A percentile compares a stretch with the other conserved stretches of the same genome.
These are phyloP conservation scores for Xyrauchen texanus DNA, from an alignment of 2,113 vertebrate species.

Conservation along the genomic window DNA sequence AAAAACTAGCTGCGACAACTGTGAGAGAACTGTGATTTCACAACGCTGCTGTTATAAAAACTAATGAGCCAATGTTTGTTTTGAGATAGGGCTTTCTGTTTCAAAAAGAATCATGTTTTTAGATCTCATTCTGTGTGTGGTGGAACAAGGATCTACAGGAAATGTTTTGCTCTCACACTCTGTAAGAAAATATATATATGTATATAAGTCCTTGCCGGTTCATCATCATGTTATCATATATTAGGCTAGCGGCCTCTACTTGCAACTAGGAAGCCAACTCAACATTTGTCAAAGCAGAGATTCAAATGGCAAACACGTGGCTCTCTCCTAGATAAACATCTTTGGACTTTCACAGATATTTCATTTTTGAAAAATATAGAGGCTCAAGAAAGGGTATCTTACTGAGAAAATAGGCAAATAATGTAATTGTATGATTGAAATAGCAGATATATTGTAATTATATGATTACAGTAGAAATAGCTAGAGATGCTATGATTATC, in stretches of 20 bases:
- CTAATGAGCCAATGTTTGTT: constrained; percentile 22
- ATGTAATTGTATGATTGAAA: constrained; percentile 67
- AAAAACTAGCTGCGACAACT: constrained; percentile 9
- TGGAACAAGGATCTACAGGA: background rate
- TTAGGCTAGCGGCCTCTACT: constrained; percentile 6
- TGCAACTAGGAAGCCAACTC: background rate
- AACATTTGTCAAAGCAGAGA: constrained; percentile 19
- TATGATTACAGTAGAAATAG: constrained; percentile 71
- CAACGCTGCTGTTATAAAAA: constrained; percentile 6
- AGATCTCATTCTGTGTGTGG: constrained; percentile 3
- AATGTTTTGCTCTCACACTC: background rate
- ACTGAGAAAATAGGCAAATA: constrained; percentile 55
- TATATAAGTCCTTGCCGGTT: background rate
- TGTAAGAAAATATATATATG: constrained; percentile 9
- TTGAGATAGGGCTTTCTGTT: constrained; percentile 13
- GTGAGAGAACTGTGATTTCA: constrained; percentile 28
- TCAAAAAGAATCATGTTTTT: constrained; percentile 10
- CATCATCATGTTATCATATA: constrained; percentile 7
- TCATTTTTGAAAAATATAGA: constrained; percentile 15
- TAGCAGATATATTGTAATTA: constrained; percentile 69
- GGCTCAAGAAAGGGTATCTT: constrained; percentile 34
- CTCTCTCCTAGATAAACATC: constrained; percentile 10
- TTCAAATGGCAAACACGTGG: constrained; percentile 10
- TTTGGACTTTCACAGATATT: constrained; percentile 8
- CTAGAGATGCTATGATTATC: constrained; percentile 71